Percentiles rank a stretch among this genome's conserved stretches.
These are phyloP conservation scores for Pimephales promelas DNA, from an alignment of 2,113 vertebrate species.

Conservation along the genomic window DNA sequence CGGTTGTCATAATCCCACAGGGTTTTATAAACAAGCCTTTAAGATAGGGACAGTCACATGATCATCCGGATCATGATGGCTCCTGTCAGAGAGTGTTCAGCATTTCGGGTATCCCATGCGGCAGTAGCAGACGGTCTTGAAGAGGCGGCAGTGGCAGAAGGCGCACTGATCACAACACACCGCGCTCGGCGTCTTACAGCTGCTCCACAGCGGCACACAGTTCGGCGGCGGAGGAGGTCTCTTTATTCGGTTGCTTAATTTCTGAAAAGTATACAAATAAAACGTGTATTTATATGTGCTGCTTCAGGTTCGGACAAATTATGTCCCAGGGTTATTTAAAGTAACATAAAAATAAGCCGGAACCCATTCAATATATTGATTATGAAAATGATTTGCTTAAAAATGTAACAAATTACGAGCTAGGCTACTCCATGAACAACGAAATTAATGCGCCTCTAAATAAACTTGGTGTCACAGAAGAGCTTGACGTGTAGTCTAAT, in stretches of 20 bases:
- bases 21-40: slow-evolving; percentile 1
- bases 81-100: slow-evolving; percentile 58
- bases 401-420: background rate
- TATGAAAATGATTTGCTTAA: background rate
- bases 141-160: slow-evolving; percentile 84
- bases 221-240: slow-evolving; percentile 72
- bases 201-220: slow-evolving; percentile 80
- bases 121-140: slow-evolving; percentile 84
- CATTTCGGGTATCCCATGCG: slow-evolving; percentile 80
- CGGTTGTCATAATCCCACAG: background rate
- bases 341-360: background rate
- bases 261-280: slow-evolving; percentile 11
- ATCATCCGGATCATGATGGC: background rate
- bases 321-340: background rate
- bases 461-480: background rate
- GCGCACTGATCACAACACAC: slow-evolving; percentile 86
- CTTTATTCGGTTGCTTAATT: slow-evolving; percentile 48
- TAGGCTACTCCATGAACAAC: background rate
- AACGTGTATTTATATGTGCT: background rate
- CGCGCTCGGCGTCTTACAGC: slow-evolving; percentile 76
- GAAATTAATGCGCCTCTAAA: background rate
- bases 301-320: background rate
- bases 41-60: background rate
- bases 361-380: background rate
- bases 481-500: background rate